These are phyloP conservation scores for Apis cerana DNA, from an alignment of 1,140 invertebrate genomes.

Conservation along the genomic window DNA sequence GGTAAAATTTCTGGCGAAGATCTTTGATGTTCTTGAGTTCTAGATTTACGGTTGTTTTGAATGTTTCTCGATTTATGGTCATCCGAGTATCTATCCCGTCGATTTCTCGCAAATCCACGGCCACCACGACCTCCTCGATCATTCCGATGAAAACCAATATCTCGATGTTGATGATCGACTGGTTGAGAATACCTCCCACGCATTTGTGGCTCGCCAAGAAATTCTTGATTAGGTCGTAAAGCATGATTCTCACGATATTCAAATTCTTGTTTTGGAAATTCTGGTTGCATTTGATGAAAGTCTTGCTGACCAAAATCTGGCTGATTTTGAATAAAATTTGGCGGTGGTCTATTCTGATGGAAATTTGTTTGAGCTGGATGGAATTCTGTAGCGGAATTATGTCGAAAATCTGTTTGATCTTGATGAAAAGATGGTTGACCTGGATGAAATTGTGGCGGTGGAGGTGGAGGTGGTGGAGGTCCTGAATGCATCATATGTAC, in stretches of 20 bases:
- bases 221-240: constrained; percentile 63
- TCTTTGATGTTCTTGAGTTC: constrained; percentile 48
- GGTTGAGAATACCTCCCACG: constrained; percentile 67
- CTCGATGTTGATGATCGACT: constrained; percentile 70
- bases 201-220: constrained; percentile 63
- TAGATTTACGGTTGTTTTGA: constrained; percentile 65
- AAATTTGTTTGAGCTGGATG: constrained; percentile 67
- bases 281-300: constrained; percentile 63
- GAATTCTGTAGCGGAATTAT: constrained; percentile 69
- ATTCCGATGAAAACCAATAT: constrained; percentile 69
- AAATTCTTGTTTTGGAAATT: constrained; percentile 68
- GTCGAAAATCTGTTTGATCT: constrained; percentile 64
- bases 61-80: constrained; percentile 69
- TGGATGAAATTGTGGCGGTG: constrained; percentile 68
- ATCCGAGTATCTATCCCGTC: constrained; percentile 70
- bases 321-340: constrained; percentile 65
- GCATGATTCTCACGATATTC: constrained; percentile 72
- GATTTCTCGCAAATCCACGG: constrained; percentile 66
- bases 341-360: constrained; percentile 67
- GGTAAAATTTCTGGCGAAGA: constrained; percentile 52
- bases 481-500: constrained; percentile 59
- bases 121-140: constrained; percentile 67
- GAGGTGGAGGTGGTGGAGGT: constrained; percentile 70
- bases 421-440: constrained; percentile 69
- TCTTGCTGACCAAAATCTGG: constrained; percentile 68